These are phyloP conservation scores for Epiblema foenella DNA, from an alignment of 2,888 invertebrate species.

Conservation along the genomic window DNA sequence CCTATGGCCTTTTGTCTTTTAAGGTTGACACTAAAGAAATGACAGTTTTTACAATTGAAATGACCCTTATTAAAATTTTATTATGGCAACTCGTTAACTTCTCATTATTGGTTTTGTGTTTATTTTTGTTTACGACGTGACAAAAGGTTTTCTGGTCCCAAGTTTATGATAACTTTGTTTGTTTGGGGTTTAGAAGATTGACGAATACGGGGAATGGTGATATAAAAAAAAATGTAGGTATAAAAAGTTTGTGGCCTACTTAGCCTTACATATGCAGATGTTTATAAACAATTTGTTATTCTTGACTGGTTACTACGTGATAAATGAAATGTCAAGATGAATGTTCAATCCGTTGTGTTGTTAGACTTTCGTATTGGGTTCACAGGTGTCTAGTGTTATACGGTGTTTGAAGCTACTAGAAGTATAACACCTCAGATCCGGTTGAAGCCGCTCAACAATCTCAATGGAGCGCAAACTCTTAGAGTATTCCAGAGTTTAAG, in stretches of 20 bases:
- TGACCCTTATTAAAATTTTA: constrained; percentile 6
- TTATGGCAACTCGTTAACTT: constrained; percentile 19
- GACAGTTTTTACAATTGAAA: constrained; percentile 10
- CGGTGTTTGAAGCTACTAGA: no score
- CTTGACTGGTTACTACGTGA: neutral
- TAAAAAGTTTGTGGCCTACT: constrained; percentile 13
- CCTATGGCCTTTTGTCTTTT: neutral
- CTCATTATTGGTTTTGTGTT: constrained; percentile 14
- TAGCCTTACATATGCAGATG: constrained; percentile 2
- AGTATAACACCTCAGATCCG: no score
- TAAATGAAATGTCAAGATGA: neutral
- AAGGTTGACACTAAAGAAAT: neutral
- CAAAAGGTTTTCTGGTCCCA: constrained; percentile 15
- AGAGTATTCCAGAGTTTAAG: no score
- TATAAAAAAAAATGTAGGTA: neutral
- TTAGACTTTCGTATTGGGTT: no score
- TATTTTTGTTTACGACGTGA: constrained; percentile 33
- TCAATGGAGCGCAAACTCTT: no score
- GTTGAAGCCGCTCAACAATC: no score
- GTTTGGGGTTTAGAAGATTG: constrained; percentile 14
- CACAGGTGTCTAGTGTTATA: no score
- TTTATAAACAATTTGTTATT: constrained; percentile 5
- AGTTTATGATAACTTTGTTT: constrained; percentile 14
- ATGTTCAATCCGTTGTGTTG: neutral
- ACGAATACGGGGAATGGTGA: neutral